Percentiles rank a stretch among this genome's conserved stretches.
phyloP scores from a whole-genome alignment of 2,797 vertebrate species.

The Notolabrus celidotus region DNA sequence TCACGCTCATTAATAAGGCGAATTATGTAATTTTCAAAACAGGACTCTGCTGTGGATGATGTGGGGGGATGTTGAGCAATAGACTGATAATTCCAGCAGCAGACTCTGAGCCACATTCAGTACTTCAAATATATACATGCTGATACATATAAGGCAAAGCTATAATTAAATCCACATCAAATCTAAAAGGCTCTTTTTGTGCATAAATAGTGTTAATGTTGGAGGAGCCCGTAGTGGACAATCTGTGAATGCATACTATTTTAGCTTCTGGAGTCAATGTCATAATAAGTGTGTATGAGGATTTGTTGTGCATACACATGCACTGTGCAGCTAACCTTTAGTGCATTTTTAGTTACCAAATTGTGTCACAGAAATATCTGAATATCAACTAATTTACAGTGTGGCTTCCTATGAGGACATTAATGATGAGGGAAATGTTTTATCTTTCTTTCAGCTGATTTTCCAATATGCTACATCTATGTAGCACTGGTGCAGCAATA shows the following conservation, averaged over 20 bases:
- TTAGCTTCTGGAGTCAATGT: slow-evolving; percentile 36
- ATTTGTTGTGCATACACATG: not conserved
- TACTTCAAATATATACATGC: slow-evolving; percentile 29
- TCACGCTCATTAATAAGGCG: slow-evolving; percentile 78
- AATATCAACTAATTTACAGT: not conserved
- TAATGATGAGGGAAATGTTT: not conserved
- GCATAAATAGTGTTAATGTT: slow-evolving; percentile 39
- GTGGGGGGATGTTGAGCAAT: slow-evolving; percentile 34
- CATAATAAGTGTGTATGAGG: slow-evolving; percentile 27
- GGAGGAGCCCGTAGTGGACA: slow-evolving; percentile 31
- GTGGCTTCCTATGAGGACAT: not conserved
- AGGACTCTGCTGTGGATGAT: slow-evolving; percentile 64
- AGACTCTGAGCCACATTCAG: slow-evolving; percentile 44
- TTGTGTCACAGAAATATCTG: slow-evolving; percentile 16
- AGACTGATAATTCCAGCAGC: slow-evolving; percentile 51
- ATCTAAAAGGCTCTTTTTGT: slow-evolving; percentile 51
- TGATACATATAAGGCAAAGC: slow-evolving; percentile 43
- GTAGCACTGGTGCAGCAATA: too few species aligned
- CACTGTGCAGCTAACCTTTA: not conserved
- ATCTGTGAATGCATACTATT: slow-evolving; percentile 17
- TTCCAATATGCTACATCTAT: not conserved
- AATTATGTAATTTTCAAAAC: slow-evolving; percentile 82
- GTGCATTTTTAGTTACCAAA: slow-evolving; percentile 24
- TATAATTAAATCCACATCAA: slow-evolving; percentile 63
- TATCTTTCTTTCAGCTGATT: not conserved